Base-by-base conservation (phyloP, 2,113 vertebrate species). In the Saccopteryx bilineata region DNA sequence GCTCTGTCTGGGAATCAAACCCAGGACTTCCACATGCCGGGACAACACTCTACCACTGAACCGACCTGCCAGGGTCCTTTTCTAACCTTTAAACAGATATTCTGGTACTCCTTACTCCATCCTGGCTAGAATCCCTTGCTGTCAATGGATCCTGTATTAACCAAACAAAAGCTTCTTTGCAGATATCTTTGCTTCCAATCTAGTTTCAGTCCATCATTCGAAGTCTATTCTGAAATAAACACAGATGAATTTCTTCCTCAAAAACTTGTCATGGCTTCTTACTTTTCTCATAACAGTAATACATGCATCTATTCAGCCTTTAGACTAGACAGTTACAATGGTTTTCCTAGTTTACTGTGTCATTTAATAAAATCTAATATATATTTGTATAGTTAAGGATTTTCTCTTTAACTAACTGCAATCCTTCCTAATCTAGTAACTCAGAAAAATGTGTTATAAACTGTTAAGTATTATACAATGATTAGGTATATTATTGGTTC, bases 341-440 rank as follows among this genome's bases (percentile, higher is more conserved):
- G 39, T 1, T 54, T 72, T 79, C 68, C 68, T 23, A 82, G 21
- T 79, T 90, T 72, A 72, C 54, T 65, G 3, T 76, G 46, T 90
- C 46, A 85, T 71, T 96, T 90, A 17, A 74, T 86, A 83, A 87
- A 87, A 82, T 26, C 39, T 60, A 17, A 61, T 88, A 81, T 80
- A 68, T 86, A 50, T 23, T 78, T 81, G 33, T 15, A 26, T 48
- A 39, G 28, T 84, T 50, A 91, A 95, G 56, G 19, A 52, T 87
- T 93, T 90, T 89, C 48, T 87, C 28, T 95, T 84, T 31, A 80
- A 39, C 26, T 87, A 78, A 56, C 13, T 93, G 48, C 5, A 69
- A 24, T 65, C n/a, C 28, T 87, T 93, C 80, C 66, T 91, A 65
- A 84, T 87, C 46, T 68, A 89, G 48, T 82, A 85, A 95, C 24